These are phyloP conservation scores for Folsomia candida DNA, from an alignment of 2,888 invertebrate genomes.

Conservation along the genomic window DNA sequence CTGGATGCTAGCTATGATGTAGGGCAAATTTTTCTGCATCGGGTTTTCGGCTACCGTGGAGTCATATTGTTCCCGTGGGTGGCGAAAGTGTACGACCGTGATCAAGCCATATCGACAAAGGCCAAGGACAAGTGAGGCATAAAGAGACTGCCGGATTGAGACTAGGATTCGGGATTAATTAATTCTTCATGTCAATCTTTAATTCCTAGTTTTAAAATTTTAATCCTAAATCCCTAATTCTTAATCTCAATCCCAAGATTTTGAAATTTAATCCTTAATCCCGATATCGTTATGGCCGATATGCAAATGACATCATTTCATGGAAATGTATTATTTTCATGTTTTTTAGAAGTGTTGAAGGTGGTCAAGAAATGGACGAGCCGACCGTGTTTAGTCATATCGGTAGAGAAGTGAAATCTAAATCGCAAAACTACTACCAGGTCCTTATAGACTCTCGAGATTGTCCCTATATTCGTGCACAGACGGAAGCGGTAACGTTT, in stretches of 20 bases:
- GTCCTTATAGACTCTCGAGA: constrained; percentile 95
- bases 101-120: constrained; percentile 62
- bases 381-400: constrained; percentile 56
- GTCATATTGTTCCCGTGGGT: constrained; percentile 96
- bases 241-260: too few relatives aligned
- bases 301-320: not conserved
- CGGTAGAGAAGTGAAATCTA: constrained; percentile 83
- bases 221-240: too few relatives aligned
- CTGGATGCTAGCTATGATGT: constrained; percentile 88
- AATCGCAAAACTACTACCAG: constrained; percentile 94
- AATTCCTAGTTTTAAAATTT: too few relatives aligned
- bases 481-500: constrained; percentile 96
- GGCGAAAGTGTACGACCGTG: constrained; percentile 91
- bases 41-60: constrained; percentile 95
- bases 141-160: too few relatives aligned
- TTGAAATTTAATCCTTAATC: too few relatives aligned
- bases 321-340: constrained; percentile 8
- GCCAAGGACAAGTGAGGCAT: constrained; percentile 57
- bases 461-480: constrained; percentile 95
- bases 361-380: constrained; percentile 47
- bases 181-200: too few relatives aligned
- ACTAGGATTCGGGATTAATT: not conserved
- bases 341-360: constrained; percentile 28
- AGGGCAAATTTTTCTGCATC: constrained; percentile 91
- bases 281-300: not conserved